Evolutionary conservation across 2,113 vertebrate genomes (phyloP).

Genomic region (Hippolais icterina): DNA sequence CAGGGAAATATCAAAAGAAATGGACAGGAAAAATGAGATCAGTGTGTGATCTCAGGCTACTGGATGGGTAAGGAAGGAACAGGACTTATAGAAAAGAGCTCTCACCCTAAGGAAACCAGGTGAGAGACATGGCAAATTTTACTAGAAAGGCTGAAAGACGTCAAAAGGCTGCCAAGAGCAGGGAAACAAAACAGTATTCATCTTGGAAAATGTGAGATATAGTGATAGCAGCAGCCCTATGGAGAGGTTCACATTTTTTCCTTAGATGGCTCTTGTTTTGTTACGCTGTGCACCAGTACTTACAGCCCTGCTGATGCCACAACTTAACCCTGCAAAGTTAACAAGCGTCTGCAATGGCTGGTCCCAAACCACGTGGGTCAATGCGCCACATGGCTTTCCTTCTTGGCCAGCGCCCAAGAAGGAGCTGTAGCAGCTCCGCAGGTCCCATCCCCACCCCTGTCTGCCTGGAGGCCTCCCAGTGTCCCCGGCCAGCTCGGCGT

Average conservation of each 20-base stretch:
- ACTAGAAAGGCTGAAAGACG: background rate
- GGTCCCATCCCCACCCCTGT: background rate
- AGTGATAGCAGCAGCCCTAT: background rate
- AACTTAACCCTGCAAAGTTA: background rate
- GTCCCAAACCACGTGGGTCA: fast-evolving
- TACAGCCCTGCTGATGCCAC: background rate
- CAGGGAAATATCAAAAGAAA: background rate
- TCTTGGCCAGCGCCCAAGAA: background rate
- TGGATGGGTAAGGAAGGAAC: background rate
- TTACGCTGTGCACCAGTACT: background rate
- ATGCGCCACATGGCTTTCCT: background rate
- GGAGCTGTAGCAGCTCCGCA: background rate
- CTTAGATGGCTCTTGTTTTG: background rate
- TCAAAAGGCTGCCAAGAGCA: background rate
- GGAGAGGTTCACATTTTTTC: background rate
- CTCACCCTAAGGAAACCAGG: background rate
- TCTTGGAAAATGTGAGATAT: background rate
- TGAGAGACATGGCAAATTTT: background rate
- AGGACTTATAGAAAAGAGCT: background rate
- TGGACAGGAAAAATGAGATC: background rate
- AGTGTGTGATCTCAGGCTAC: background rate
- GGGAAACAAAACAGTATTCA: background rate
- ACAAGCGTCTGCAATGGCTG: background rate
- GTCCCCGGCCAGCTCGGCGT: fast-evolving
- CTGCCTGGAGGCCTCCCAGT: background rate